phyloP scores from a whole-genome alignment of 1,140 invertebrate species.

The Bombus pascuorum region DNA sequence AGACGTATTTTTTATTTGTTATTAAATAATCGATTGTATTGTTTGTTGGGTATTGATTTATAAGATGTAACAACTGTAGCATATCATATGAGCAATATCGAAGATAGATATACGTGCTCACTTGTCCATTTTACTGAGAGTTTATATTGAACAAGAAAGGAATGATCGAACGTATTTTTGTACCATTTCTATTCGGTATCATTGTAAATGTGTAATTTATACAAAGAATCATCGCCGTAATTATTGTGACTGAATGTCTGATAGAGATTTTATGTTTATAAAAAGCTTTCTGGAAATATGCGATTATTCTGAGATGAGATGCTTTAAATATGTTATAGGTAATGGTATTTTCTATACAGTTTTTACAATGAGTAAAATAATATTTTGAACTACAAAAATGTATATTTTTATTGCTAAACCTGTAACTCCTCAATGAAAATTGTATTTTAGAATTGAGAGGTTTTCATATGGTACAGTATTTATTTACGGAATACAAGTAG shows the following conservation, averaged over 20 bases:
- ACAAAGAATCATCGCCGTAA: not conserved
- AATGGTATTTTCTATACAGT: too few relatives aligned
- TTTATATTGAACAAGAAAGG: not conserved
- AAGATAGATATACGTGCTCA: too few relatives aligned
- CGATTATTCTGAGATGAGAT: not conserved
- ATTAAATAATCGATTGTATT: not conserved
- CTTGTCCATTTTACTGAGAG: not conserved
- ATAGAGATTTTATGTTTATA: slow-evolving; percentile 10
- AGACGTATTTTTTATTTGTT: not conserved
- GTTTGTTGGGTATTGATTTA: too few relatives aligned
- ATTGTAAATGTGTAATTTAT: slow-evolving; percentile 4
- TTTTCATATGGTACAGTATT: too few relatives aligned
- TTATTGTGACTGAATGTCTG: not conserved
- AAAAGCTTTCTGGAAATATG: not conserved
- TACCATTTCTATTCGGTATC: not conserved
- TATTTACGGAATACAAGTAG: slow-evolving; percentile 9
- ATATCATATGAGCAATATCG: too few relatives aligned
- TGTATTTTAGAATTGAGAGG: too few relatives aligned
- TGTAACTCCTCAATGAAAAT: too few relatives aligned
- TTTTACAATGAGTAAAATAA: too few relatives aligned
- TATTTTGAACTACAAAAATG: too few relatives aligned
- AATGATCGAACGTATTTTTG: not conserved
- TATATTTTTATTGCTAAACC: too few relatives aligned
- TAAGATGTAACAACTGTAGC: too few relatives aligned
- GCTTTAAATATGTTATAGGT: too few relatives aligned